A percentile compares a stretch with the other conserved stretches of the same genome.
Conservation (phyloP, 2,888 invertebrate species). For the Phalera bucephala region DNA sequence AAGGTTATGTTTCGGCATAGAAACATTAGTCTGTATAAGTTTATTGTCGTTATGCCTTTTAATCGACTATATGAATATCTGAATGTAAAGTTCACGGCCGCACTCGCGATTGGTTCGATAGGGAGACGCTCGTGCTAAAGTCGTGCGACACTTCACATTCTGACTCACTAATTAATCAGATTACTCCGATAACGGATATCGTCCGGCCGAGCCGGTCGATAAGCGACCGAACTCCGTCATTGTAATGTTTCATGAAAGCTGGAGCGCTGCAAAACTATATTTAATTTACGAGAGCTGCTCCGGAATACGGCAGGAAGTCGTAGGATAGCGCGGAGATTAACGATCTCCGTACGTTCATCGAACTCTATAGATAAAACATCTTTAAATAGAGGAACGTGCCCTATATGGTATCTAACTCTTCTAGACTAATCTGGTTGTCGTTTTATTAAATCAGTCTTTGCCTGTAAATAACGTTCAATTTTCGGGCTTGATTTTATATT, state of each 20-base stretch:
- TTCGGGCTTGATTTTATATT: too few relatives aligned
- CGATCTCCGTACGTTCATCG: too few relatives aligned
- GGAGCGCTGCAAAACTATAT: conserved; percentile 7
- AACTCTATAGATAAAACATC: too few relatives aligned
- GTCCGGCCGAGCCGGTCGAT: conserved; percentile 40
- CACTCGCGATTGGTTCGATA: conserved; percentile 39
- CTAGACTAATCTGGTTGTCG: too few relatives aligned
- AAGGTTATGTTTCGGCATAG: not conserved
- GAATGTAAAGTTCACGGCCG: conserved; percentile 48
- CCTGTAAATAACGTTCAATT: too few relatives aligned
- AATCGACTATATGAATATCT: conserved; percentile 31
- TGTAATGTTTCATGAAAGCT: conserved; percentile 24
- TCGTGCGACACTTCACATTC: conserved; percentile 39
- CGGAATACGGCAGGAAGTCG: too few relatives aligned
- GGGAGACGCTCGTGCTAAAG: conserved; percentile 33
- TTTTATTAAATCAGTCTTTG: too few relatives aligned
- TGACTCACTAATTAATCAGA: conserved; percentile 73
- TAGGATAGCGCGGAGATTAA: too few relatives aligned
- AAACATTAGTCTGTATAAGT: not conserved
- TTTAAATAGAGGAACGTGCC: too few relatives aligned
- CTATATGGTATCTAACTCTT: too few relatives aligned
- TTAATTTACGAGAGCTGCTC: conserved; percentile 3
- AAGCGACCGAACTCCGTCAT: conserved; percentile 29
- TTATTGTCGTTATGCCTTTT: conserved; percentile 5
- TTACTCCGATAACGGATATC: conserved; percentile 65